Percentiles rank a stretch among this genome's conserved stretches.
Conservation (phyloP, 2,888 invertebrate species). For the Melikaiella ostensackeni region DNA sequence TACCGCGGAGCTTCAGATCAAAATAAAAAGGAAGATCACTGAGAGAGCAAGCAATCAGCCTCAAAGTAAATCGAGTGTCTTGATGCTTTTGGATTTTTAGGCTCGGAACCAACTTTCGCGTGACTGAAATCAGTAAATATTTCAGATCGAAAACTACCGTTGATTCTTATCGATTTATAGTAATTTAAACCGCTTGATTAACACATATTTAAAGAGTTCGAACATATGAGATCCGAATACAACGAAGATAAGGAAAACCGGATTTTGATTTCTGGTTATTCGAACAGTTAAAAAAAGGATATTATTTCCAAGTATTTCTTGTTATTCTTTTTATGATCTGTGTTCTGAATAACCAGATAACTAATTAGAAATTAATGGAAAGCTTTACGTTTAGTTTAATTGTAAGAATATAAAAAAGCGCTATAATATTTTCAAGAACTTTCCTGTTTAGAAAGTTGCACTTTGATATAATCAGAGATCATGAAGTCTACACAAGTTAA, state of each 20-base stretch:
- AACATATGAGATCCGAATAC: not conserved
- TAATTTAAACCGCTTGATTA: not conserved
- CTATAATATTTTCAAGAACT: not conserved
- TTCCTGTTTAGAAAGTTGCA: slow-evolving; percentile 13
- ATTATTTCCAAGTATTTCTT: not conserved
- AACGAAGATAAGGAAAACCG: slow-evolving; percentile 6
- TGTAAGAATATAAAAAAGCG: not conserved
- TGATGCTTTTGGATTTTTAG: not conserved
- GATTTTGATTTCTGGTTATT: slow-evolving; percentile 32
- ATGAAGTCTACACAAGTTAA: too few species aligned
- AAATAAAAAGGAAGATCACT: not conserved
- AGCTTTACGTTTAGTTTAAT: not conserved
- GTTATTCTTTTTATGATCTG: slow-evolving; percentile 10
- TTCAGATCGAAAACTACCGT: not conserved
- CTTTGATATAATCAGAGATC: not conserved
- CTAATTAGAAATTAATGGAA: slow-evolving; percentile 8
- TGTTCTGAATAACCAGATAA: not conserved
- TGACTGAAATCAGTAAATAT: not conserved
- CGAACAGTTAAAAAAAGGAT: slow-evolving; percentile 1
- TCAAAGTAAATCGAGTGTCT: not conserved
- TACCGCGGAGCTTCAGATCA: not conserved
- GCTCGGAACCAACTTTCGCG: not conserved
- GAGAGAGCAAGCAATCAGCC: not conserved
- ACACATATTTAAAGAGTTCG: not conserved
- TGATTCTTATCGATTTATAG: not conserved